Conservation (phyloP, 2,113 vertebrate species). For the Protobothrops flavoviridis region DNA sequence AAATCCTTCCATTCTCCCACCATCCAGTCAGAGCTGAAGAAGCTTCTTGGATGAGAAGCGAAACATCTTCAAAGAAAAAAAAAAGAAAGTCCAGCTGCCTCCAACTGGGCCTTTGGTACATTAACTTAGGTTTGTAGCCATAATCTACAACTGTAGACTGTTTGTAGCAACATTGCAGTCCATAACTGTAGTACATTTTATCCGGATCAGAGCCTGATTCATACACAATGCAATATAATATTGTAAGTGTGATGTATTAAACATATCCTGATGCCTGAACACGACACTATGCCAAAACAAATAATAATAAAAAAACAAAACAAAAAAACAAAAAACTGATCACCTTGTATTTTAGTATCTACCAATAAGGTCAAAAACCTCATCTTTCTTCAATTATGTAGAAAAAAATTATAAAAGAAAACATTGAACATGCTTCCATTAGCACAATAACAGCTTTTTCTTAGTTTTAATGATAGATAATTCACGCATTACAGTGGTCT, state of each 20-base stretch:
- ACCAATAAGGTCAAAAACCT: neutral
- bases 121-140: neutral
- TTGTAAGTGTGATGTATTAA: neutral
- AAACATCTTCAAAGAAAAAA: too few species aligned
- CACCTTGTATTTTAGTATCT: neutral
- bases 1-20: too few species aligned
- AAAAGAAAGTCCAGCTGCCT: too few species aligned
- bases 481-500: neutral
- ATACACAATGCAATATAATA: neutral
- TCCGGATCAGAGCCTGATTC: neutral
- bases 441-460: neutral
- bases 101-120: too few species aligned
- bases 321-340: neutral
- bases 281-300: too few species aligned
- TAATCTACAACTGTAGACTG: neutral
- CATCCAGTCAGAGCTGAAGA: too few species aligned
- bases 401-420: neutral
- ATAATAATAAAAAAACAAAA: too few species aligned
- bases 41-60: too few species aligned
- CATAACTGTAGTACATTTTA: neutral
- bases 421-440: neutral
- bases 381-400: neutral
- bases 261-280: neutral
- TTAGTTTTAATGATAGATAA: neutral
- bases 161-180: neutral